Conservation (phyloP, 2,888 invertebrate genomes). For the Bombylius major region DNA sequence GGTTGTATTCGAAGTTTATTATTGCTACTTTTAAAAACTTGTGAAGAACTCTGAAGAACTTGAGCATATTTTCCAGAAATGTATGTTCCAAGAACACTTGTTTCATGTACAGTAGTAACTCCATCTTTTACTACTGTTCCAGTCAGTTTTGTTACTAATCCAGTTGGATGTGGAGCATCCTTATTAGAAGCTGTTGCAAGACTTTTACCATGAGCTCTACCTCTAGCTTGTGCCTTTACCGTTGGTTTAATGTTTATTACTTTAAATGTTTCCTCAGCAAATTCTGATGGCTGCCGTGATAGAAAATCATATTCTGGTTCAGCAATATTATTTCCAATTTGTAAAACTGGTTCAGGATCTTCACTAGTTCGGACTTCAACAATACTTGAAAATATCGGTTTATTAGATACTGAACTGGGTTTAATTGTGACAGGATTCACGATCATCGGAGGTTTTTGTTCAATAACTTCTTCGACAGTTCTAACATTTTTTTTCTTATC, state of each 20-base stretch:
- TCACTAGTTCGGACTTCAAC: slow-evolving; percentile 40
- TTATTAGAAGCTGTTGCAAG: slow-evolving; percentile 21
- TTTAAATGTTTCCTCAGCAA: slow-evolving; percentile 73
- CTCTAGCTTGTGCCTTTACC: slow-evolving; percentile 28
- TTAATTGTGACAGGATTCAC: slow-evolving; percentile 23
- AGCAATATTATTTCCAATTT: slow-evolving; percentile 58
- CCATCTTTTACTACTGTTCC: slow-evolving; percentile 75
- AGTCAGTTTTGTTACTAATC: slow-evolving; percentile 70
- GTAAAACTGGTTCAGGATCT: slow-evolving; percentile 41
- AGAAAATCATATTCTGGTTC: slow-evolving; percentile 77
- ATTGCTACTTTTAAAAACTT: slow-evolving; percentile 40
- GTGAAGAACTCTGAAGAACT: slow-evolving; percentile 70
- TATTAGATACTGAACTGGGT: slow-evolving; percentile 1
- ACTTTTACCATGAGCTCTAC: slow-evolving; percentile 28
- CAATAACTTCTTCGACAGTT: slow-evolving; percentile 29
- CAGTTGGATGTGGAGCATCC: slow-evolving; percentile 59
- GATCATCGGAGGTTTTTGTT: slow-evolving; percentile 22
- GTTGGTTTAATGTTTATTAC: slow-evolving; percentile 69
- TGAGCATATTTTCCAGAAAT: slow-evolving; percentile 83
- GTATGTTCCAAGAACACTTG: slow-evolving; percentile 79
- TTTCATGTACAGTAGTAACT: slow-evolving; percentile 72
- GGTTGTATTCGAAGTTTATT: slow-evolving; percentile 52
- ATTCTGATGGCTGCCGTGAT: slow-evolving; percentile 72
- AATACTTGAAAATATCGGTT: slow-evolving; percentile 39
- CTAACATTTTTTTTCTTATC: slow-evolving; percentile 23